Evolutionary conservation across 1,140 invertebrate genomes (phyloP).

Genomic region (Hycleus cichorii): DNA sequence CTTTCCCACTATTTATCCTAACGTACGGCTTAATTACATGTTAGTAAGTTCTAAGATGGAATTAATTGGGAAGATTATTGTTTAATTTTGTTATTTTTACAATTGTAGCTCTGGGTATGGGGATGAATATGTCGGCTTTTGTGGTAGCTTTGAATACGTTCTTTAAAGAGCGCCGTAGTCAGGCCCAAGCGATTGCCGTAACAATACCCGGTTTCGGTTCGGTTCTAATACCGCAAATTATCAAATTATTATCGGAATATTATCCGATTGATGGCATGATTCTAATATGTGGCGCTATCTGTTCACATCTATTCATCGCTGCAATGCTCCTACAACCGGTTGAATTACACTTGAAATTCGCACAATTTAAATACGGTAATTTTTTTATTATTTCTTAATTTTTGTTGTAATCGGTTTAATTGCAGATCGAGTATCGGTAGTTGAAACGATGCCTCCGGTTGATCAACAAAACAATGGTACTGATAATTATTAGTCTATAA

Average conservation of each 20-base stretch:
- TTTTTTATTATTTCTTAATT: not conserved
- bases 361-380: conserved; percentile 1
- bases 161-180: conserved; percentile 41
- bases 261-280: conserved; percentile 41
- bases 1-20: conserved; percentile 51
- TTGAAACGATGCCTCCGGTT: conserved; percentile 20
- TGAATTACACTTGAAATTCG: conserved; percentile 44
- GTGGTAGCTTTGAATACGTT: conserved; percentile 44
- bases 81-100: not conserved
- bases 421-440: not conserved
- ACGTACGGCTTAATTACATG: conserved; percentile 58
- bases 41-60: conserved; percentile 32
- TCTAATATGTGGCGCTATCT: conserved; percentile 41
- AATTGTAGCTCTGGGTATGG: conserved; percentile 49
- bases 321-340: conserved; percentile 45
- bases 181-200: conserved; percentile 42
- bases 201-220: conserved; percentile 44
- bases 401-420: not conserved
- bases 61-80: not conserved
- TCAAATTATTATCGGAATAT: conserved; percentile 34
- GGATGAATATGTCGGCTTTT: conserved; percentile 53
- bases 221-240: conserved; percentile 45
- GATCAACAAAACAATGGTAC: not conserved
- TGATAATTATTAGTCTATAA: no score
- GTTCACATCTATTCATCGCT: conserved; percentile 40